Conservation (phyloP, 2,113 vertebrate genomes). For the Caranx ignobilis region DNA sequence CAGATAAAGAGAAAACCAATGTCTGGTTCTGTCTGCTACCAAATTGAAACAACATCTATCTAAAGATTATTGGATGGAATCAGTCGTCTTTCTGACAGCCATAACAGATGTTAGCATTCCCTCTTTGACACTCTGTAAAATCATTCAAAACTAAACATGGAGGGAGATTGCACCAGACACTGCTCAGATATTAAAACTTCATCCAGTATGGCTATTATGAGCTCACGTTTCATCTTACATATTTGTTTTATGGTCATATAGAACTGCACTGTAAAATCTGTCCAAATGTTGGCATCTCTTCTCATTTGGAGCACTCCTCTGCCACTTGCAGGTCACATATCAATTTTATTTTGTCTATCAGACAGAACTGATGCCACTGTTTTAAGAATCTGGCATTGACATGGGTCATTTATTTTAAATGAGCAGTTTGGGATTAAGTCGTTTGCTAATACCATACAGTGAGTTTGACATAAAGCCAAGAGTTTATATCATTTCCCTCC, state of each 20-base stretch:
- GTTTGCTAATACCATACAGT: not conserved
- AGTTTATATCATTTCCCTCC: not conserved
- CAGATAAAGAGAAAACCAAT: constrained; percentile 25
- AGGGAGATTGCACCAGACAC: constrained; percentile 14
- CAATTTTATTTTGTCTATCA: not conserved
- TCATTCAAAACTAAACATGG: constrained; percentile 17
- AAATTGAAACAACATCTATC: constrained; percentile 40
- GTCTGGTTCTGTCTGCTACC: constrained; percentile 17
- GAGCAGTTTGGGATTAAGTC: not conserved
- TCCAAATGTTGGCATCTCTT: not conserved
- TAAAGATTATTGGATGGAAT: constrained; percentile 39
- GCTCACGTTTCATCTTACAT: constrained; percentile 19
- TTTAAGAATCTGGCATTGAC: not conserved
- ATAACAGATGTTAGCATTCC: constrained; percentile 64
- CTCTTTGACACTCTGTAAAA: constrained; percentile 52
- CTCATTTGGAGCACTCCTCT: not conserved
- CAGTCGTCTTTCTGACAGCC: constrained; percentile 26
- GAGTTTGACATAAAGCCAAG: not conserved
- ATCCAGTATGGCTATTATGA: constrained; percentile 30
- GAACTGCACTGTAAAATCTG: not conserved
- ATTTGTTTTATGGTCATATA: constrained; percentile 26
- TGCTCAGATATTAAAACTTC: constrained; percentile 32
- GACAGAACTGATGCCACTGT: not conserved
- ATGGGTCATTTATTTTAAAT: constrained; percentile 10
- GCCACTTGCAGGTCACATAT: constrained; percentile 5